Base-by-base conservation (phyloP, 37 sponge, comb jelly and placozoan genomes). In the Haliclona indistincta region DNA sequence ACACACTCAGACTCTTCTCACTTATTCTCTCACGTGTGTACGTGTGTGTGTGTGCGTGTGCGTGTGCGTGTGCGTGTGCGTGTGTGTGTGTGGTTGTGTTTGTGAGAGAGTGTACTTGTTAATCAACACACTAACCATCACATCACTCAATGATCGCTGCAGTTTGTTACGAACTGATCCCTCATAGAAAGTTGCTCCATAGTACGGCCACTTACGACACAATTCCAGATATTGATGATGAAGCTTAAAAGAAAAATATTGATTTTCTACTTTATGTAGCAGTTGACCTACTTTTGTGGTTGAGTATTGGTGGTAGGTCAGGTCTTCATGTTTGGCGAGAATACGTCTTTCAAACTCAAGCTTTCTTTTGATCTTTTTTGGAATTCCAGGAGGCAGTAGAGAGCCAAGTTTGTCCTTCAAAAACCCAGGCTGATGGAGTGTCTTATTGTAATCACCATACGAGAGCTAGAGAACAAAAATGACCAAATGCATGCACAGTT, bases 191-290 rank as follows among this genome's bases (percentile, higher is more conserved):
- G 70, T 74, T 23, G 95, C 78, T 41, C 95, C 95, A 64, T 94
- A 94, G 67, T 74, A 83, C 10, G 88, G 85, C 95, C 95, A 94
- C 54, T 86, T 79, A 47, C 88, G 76, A 69, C 95, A 94, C 47
- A 79, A 44, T 54, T 86, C 62, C 53, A 90, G 56, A 54, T 94
- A 94, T 17, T 41, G 26, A 37, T 58, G 33, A 15, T 83, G 54
- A 10, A 87, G 70, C 23, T 63, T 41, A 82, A 86, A 54, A 28
- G 63, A 5, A 82, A n/a, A 68, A 19, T 36, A 63, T 33, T n/a
- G 7, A n/a, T n/a, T n/a, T n/a, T n/a, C n/a, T n/a, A n/a, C n/a
- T n/a, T n/a, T n/a, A n/a, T n/a, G n/a, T n/a, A n/a, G n/a, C n/a
- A n/a, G n/a, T n/a, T n/a, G n/a, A n/a, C 63, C 75, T 66, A 83